Percentiles rank a stretch among this genome's conserved stretches.
Conservation (phyloP, 2,797 vertebrate genomes). For the Cossypha polioptera region DNA sequence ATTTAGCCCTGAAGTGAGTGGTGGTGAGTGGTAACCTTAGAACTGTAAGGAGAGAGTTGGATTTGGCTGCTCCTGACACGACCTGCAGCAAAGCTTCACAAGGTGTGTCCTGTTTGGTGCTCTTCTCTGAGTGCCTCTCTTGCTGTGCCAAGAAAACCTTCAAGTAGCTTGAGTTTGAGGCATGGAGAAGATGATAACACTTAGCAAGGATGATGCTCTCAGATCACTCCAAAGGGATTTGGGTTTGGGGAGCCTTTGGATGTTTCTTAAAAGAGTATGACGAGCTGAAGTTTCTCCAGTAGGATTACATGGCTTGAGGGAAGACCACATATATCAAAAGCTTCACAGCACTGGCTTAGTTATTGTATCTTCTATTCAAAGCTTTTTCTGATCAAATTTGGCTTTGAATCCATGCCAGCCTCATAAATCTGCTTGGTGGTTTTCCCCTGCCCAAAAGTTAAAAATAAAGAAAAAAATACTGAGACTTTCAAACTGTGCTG, state of each 20-base stretch:
- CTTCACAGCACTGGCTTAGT: neutral
- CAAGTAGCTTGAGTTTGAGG: neutral
- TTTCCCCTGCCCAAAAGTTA: neutral
- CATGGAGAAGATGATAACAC: neutral
- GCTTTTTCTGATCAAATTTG: neutral
- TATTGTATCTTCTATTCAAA: neutral
- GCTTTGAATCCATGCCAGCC: slow-evolving; percentile 25
- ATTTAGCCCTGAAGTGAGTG: neutral
- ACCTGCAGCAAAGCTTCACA: neutral
- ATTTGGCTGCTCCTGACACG: neutral
- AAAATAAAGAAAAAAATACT: neutral
- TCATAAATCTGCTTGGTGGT: neutral
- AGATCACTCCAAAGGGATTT: neutral
- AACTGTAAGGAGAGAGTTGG: neutral
- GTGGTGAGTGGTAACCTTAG: neutral
- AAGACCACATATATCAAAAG: neutral
- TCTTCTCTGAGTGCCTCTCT: neutral
- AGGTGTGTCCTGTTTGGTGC: neutral
- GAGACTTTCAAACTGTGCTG: neutral
- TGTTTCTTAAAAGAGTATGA: neutral
- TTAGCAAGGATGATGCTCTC: neutral
- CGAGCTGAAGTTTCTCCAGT: neutral
- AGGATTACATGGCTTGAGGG: neutral
- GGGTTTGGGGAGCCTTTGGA: neutral
- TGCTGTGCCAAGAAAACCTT: neutral